Percentiles rank a stretch among this genome's conserved stretches.
Evolutionary conservation across 2,113 vertebrate genomes (phyloP).

Genomic region (Cynocephalus volans): DNA sequence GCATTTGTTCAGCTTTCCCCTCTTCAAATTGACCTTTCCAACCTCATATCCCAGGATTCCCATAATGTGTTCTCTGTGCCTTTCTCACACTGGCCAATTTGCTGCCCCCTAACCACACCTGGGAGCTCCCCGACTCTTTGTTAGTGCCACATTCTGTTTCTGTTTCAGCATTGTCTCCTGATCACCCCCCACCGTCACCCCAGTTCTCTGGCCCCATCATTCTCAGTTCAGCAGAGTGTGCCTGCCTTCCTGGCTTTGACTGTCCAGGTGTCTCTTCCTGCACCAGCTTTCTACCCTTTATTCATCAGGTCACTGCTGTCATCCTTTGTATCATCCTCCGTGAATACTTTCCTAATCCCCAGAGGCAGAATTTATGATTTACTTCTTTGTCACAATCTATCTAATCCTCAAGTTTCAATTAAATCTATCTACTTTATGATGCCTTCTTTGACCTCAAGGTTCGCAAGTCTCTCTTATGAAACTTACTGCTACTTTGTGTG

Average conservation of each 20-base stretch:
- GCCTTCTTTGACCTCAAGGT: neutral
- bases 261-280: neutral
- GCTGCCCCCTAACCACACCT: neutral
- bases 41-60: neutral
- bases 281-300: neutral
- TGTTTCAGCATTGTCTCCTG: neutral
- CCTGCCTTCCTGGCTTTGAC: neutral
- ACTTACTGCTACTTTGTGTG: neutral
- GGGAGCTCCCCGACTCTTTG: neutral
- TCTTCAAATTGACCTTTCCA: neutral
- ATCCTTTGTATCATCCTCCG: neutral
- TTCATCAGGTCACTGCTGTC: neutral
- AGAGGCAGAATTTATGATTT: neutral
- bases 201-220: neutral
- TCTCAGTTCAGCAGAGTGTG: rapidly evolving
- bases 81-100: neutral
- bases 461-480: neutral
- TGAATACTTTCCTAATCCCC: neutral
- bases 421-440: neutral
- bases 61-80: neutral
- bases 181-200: too few relatives aligned
- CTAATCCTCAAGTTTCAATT: neutral
- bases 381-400: neutral
- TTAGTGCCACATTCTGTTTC: neutral
- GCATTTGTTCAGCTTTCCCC: neutral